phyloP scores from a whole-genome alignment of 2,888 invertebrate species.

The Eupithecia exiguata region DNA sequence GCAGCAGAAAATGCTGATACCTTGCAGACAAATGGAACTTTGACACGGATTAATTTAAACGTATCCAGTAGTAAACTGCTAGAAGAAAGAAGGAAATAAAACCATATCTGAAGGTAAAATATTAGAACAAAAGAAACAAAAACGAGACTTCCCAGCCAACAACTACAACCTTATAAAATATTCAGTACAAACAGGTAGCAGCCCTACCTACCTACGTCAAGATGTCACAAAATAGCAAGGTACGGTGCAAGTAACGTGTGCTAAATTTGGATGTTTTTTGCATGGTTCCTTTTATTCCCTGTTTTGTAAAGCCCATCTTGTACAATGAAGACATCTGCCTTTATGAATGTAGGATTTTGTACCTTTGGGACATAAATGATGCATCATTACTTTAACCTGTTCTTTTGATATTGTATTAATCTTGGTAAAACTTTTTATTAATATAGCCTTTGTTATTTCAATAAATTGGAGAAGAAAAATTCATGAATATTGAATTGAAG shows the following conservation, averaged over 20 bases:
- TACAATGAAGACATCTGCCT: constrained; percentile 68
- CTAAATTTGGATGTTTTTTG: constrained; percentile 77
- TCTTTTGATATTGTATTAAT: constrained; percentile 25
- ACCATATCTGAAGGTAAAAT: background rate
- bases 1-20: background rate
- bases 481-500: background rate
- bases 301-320: constrained; percentile 54
- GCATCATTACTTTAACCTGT: constrained; percentile 40
- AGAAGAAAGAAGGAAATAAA: background rate
- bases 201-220: constrained; percentile 78
- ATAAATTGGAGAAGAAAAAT: background rate
- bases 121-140: constrained; percentile 17
- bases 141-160: background rate
- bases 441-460: background rate
- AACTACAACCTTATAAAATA: constrained; percentile 52
- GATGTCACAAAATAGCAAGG: constrained; percentile 82
- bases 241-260: constrained; percentile 74
- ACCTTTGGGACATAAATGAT: constrained; percentile 38
- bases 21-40: background rate
- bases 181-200: constrained; percentile 55
- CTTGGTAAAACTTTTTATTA: background rate
- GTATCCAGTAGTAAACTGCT: background rate
- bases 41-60: background rate
- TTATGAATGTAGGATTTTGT: constrained; percentile 45
- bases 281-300: constrained; percentile 60